Evolutionary conservation across 2,888 invertebrate genomes (phyloP).

Genomic region (Nemoura dubitans): DNA sequence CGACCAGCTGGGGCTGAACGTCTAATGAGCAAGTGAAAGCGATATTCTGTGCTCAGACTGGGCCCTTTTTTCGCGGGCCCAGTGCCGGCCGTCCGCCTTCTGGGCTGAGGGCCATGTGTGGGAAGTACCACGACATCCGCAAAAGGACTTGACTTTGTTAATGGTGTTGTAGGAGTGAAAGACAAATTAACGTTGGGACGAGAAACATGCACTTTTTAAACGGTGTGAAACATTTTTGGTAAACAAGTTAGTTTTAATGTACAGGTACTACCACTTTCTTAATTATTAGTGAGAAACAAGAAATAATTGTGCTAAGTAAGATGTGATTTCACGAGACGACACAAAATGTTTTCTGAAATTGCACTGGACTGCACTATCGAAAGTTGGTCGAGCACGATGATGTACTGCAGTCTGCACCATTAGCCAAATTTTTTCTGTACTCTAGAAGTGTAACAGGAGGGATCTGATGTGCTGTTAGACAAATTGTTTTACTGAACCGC

Average conservation of each 20-base stretch:
- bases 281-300: background rate
- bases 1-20: background rate
- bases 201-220: background rate
- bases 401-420: too few relatives aligned
- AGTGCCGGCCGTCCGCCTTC: background rate
- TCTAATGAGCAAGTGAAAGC: constrained; percentile 7
- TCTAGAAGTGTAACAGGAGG: too few relatives aligned
- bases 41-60: background rate
- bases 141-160: background rate
- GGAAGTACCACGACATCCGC: background rate
- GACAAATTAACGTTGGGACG: background rate
- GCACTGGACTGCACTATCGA: too few relatives aligned
- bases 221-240: background rate
- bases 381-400: too few relatives aligned
- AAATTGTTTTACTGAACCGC: too few relatives aligned
- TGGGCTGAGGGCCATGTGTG: background rate
- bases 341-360: too few relatives aligned
- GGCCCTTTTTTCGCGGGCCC: background rate
- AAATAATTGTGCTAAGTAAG: background rate
- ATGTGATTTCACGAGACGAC: too few relatives aligned
- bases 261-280: background rate
- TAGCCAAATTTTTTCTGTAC: too few relatives aligned
- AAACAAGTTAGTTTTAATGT: background rate
- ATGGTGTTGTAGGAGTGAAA: background rate
- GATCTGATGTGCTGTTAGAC: too few relatives aligned